Base-by-base conservation (phyloP, 2,888 invertebrate species). In the Ectemnius cavifrons region DNA sequence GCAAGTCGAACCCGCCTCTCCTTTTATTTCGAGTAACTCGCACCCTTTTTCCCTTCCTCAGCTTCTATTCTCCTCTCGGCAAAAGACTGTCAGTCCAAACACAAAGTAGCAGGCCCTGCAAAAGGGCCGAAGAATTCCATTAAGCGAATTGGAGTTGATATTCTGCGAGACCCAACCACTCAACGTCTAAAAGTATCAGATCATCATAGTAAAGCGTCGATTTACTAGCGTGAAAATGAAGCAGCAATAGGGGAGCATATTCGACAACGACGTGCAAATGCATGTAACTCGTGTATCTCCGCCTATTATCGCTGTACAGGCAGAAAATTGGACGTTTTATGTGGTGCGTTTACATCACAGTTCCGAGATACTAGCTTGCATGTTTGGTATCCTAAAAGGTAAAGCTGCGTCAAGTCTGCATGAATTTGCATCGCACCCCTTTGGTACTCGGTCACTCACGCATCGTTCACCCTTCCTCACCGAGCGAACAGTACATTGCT, bases 1-100 rank as follows among this genome's bases (percentile, higher is more conserved):
- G 71, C 61, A 57, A n/a, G 63, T 23, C 28, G 71, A 61, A 67
- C 64, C 46, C 73, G 49, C 60, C 64, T 67, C n/a, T 71, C 61
- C 47, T 71, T 63, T 72, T 65, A 46, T 67, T 70, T 66, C 63
- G 62, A 65, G 56, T 23, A 58, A 27, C 37, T 4, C 37, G 8
- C 37, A 37, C 11, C 37, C 37, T 37, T 37, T 6, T 11, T 37
- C 11, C 11, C 37, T 37, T 37, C 37, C 37, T 8, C 37, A 37
- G 37, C 37, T 37, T 11, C 11, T 37, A 37, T 37, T 37, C 37
- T 37, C 11, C 5, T 37, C 37, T 37, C 8, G 11, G 37, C 4
- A 37, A 37, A 37, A 37, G 28, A 37, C 8, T 37, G 28, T 3
- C 3, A 37, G 28, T 37, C 37, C 37, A 37, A 37, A 37, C 37